Base-by-base conservation (phyloP, 2,797 vertebrate species). In the Myotis findleyi region DNA sequence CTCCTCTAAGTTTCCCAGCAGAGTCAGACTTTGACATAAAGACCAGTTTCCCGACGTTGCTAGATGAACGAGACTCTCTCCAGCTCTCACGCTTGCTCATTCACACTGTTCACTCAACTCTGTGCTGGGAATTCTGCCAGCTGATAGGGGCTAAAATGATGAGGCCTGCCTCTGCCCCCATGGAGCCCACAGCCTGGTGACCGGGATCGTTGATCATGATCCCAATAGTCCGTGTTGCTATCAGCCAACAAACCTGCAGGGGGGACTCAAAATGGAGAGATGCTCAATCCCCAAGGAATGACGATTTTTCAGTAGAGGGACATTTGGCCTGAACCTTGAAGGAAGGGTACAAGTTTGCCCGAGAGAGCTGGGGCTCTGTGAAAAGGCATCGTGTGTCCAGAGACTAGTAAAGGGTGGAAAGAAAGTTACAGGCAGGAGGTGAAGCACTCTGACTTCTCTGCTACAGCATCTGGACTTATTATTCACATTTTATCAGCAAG, bases 171-270 rank as follows among this genome's bases (percentile, higher is more conserved):
- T 4, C 17, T 27, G 23, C 21, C 64, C 13, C n/a, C 27, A 12
- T 6, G 27, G 33, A 59, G 25, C 14, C 72, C 18, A 14, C 3
- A 44, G 59, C 9, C 47, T 68, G 30, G n/a, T 73, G 20, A 64
- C 1, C 2, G 3, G 3, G 8, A 66, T 25, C 6, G 4, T 13
- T 0, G 0, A 0, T 13, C 0, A 0, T 21, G 62, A 18, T 75
- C 71, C 59, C 21, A n/a, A 16, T 0, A 21, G 6, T 23, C 71
- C 38, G 27, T 6, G 6, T 41, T 68, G 9, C 53, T 33, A 62
- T 1, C 49, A 23, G 49, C 44, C 3, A 76, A 62, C 38, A 94
- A 53, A 23, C 4, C 33, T 23, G 7, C 18, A 36, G 27, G 10
- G 7, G 44, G 36, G 80, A 55, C 4, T 3, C 14, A 21, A 21